Conservation (phyloP, 2,113 vertebrate genomes). For the Saimiri boliviensis region DNA sequence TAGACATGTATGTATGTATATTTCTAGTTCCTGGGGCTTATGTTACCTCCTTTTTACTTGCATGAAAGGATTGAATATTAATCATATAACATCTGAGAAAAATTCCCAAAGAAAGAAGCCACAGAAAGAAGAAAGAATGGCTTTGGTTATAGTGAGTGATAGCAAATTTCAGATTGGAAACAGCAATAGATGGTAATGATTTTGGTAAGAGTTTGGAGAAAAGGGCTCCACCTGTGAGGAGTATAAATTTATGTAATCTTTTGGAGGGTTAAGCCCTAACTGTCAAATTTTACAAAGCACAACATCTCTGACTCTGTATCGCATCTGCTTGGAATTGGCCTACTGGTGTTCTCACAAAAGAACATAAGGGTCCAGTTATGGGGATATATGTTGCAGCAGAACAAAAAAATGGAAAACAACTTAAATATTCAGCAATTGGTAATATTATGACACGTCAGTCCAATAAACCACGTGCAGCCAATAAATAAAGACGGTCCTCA, state of each 20-base stretch:
- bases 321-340: neutral
- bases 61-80: neutral
- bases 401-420: neutral
- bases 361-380: accelerated
- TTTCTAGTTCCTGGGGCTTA: neutral
- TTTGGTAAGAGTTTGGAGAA: neutral
- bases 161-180: neutral
- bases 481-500: neutral
- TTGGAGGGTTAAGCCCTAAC: accelerated
- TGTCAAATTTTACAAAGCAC: neutral
- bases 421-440: neutral
- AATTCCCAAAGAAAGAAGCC: neutral
- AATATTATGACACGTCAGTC: neutral
- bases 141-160: too few relatives aligned
- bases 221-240: neutral
- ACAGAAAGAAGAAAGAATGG: neutral
- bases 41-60: neutral
- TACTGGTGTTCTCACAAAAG: neutral
- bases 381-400: neutral
- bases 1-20: too few relatives aligned
- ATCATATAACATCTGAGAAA: neutral
- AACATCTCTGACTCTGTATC: neutral
- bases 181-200: too few relatives aligned
- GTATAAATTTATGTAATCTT: neutral
- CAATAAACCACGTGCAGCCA: neutral